Evolutionary conservation across 2,113 vertebrate species (phyloP), one percentile per base, ranked within the genome.

Genomic region (Solea senegalensis): DNA sequence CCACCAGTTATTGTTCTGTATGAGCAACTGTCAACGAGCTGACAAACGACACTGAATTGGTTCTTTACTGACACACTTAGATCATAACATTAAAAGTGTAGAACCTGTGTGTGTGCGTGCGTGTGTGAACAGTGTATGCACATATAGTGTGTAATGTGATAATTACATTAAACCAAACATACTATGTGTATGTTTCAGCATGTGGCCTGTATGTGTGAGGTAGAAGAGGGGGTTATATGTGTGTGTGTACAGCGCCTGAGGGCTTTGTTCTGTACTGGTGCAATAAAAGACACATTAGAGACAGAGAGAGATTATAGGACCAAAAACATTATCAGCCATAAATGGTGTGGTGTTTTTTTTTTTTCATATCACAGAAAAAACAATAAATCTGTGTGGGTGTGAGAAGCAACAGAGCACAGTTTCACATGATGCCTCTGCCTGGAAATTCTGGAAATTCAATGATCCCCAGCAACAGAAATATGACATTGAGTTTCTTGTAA

Each of bases 211-310:
- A 51, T 66, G 67, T 73, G 62, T 64, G 56, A 41, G 62, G 70
- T 21, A 51, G n/a, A 14, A 27, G 40, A 51, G 44, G 44, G 21
- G 9, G 15, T 11, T 65, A 12, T 51, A 4, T 50, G 49, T 40
- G 58, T 49, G 12, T 64, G 59, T 61, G 49, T 67, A 72, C 8
- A 82, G 55, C 0, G 78, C 89, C 87, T 78, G 53, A 72, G 86
- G 90, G 86, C 78, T 83, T 88, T 84, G 75, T 86, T 86, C 71
- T 65, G 84, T 89, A 85, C 83, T 80, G 80, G 80, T 84, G 90
- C 89, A 91, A 91, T 91, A 91, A 91, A 91, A 91, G 89, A 85
- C 89, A 87, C 86, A 90, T 91, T 90, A 91, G 83, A 90, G 81
- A 81, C 84, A 88, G 84, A 81, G 69, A 71, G 80, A 82, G 69